Evolutionary conservation across 2,888 invertebrate genomes (phyloP).

Genomic region (Barypeithes pellucidus): DNA sequence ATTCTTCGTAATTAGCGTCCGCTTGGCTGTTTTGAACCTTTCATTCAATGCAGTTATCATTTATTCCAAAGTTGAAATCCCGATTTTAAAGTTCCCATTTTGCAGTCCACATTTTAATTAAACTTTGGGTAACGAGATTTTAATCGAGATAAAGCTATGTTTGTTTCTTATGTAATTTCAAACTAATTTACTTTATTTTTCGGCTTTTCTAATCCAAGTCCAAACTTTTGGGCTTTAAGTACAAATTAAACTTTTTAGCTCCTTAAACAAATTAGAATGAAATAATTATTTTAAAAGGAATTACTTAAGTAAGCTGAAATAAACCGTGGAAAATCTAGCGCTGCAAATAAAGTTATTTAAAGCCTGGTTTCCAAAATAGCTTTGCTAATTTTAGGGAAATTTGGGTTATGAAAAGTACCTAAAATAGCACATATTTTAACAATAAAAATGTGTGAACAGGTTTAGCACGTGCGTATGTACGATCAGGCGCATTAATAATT

Average conservation of each 20-base stretch:
- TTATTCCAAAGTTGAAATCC: constrained; percentile 12
- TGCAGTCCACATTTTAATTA: constrained; percentile 19
- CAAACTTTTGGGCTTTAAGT: neutral
- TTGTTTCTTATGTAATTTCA: constrained; percentile 8
- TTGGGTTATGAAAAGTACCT: too few relatives aligned
- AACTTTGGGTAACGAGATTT: constrained; percentile 10
- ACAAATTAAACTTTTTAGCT: constrained; percentile 2
- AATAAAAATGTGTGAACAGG: too few relatives aligned
- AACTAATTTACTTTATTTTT: constrained; percentile 13
- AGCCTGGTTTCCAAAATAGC: too few relatives aligned
- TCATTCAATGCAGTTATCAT: constrained; percentile 20
- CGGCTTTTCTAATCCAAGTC: neutral
- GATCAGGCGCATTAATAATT: too few relatives aligned
- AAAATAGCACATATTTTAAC: too few relatives aligned
- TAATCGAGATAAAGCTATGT: constrained; percentile 13
- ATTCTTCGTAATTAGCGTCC: constrained; percentile 1
- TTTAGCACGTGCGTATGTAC: too few relatives aligned
- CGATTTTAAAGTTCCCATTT: constrained; percentile 11
- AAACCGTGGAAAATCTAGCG: neutral
- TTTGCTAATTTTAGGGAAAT: too few relatives aligned
- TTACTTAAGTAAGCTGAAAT: neutral
- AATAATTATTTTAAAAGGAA: neutral
- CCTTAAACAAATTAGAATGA: constrained; percentile 2
- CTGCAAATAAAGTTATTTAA: neutral
- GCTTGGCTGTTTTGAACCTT: constrained; percentile 5